Evolutionary conservation across 2,797 vertebrate genomes (phyloP).

Genomic region (Onychomys arenicola): DNA sequence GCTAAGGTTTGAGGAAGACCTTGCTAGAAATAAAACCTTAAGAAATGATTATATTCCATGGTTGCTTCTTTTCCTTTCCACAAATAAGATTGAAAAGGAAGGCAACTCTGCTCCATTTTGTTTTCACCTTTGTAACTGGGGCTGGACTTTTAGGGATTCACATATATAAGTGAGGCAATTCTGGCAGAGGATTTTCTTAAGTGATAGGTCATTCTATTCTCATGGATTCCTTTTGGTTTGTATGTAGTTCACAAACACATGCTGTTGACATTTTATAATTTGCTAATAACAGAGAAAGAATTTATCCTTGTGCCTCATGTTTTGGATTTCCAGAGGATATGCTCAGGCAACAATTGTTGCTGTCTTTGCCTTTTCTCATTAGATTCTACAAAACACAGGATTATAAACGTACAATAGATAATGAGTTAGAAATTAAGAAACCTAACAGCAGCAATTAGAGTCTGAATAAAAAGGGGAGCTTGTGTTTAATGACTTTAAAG

Average conservation of each 20-base stretch:
- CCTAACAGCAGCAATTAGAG: slow-evolving; percentile 40
- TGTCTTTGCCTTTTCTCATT: not conserved
- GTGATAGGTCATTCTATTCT: slow-evolving; percentile 11
- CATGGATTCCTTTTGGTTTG: not conserved
- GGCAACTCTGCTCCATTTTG: not conserved
- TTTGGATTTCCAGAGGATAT: slow-evolving; percentile 33
- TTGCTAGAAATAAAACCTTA: not conserved
- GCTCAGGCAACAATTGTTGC: not conserved
- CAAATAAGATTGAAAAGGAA: slow-evolving; percentile 4
- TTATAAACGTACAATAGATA: slow-evolving; percentile 35
- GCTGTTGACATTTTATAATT: slow-evolving; percentile 25
- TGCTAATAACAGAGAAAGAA: not conserved
- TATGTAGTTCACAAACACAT: not conserved
- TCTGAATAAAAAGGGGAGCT: not conserved
- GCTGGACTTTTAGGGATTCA: not conserved
- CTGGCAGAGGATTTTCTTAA: not conserved
- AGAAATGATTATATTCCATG: not conserved
- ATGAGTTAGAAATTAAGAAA: slow-evolving; percentile 68
- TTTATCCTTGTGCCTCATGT: not conserved
- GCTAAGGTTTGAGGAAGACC: not conserved
- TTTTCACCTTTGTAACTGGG: slow-evolving; percentile 5
- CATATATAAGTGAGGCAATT: slow-evolving; percentile 4
- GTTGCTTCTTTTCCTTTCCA: not conserved
- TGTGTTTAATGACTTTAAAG: slow-evolving; percentile 44
- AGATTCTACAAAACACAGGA: slow-evolving; percentile 4